Evolutionary conservation across 2,888 invertebrate species (phyloP), one percentile per base, ranked within the genome.

Genomic region (Luperina nickerlii): DNA sequence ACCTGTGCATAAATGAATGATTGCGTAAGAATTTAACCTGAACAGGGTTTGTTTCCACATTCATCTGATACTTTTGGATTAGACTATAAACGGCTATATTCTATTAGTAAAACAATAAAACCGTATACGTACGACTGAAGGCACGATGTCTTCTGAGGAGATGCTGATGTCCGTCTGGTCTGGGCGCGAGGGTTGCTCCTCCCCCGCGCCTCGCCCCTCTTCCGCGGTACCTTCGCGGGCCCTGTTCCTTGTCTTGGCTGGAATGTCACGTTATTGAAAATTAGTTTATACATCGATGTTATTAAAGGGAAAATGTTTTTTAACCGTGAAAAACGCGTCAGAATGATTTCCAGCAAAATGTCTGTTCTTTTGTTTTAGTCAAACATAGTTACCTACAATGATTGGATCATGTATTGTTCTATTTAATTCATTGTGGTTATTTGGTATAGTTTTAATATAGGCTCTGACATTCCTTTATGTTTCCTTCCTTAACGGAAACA

Each of bases 91-190:
- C 8, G 13, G 11, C 15, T 38, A 32, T n/a, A 51, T 51, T 27
- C 24, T 45, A 69, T 13, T 42, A 42, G 24, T 48, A 24, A 67
- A 67, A 66, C 5, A 66, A 73, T 69, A 60, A 74, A 71, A 76
- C 18, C 15, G 57, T 65, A 82, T 88, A 94, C 96, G 94, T 87
- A 96, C 96, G 85, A 94, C 92, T 74, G 94, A 89, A 62, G 94
- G 92, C 82, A 91, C 94, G 68, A 90, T 82, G 69, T 96, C 97
- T 82, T 96, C 96, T 45, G 95, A 95, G 32, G 96, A 94, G 92
- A 96, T 94, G 92, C 94, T 95, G 91, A 96, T 96, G 90, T 96
- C 96, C 6, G 94, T 93, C 88, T 92, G 93, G 72, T 96, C 96
- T 62, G 96, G 95, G 91, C 95, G 95, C 92, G 95, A 93, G 92